A percentile compares a stretch with the other conserved stretches of the same genome.
phyloP scores from a whole-genome alignment of 2,797 vertebrate species.

The Pseudochaenichthys georgianus region DNA sequence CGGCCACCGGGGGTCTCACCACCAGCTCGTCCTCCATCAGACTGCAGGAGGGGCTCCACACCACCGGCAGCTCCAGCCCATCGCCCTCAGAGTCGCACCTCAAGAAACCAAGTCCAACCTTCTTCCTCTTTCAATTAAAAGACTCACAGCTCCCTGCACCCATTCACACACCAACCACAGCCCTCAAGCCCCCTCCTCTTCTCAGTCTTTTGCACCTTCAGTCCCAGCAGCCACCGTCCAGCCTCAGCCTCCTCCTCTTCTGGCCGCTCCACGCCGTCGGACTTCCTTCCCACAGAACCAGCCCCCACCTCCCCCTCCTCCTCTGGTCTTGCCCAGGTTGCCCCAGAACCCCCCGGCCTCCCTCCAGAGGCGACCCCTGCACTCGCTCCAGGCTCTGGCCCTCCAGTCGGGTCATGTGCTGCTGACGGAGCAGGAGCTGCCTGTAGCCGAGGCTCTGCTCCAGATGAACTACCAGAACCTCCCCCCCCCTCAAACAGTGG shows the following conservation, averaged over 20 bases:
- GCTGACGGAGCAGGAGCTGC: conserved; percentile 90
- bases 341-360: conserved; percentile 84
- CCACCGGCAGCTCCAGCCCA: conserved; percentile 91
- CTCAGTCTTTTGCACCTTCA: conserved; percentile 74
- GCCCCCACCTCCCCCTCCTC: conserved; percentile 81
- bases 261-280: conserved; percentile 76
- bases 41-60: conserved; percentile 62
- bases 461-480: conserved; percentile 90
- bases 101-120: conserved; percentile 82
- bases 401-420: conserved; percentile 89
- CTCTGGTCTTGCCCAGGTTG: conserved; percentile 81
- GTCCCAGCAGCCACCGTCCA: conserved; percentile 81
- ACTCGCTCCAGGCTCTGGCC: conserved; percentile 90
- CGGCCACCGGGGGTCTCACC: conserved; percentile 88
- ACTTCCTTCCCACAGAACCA: conserved; percentile 80
- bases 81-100: conserved; percentile 87
- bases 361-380: conserved; percentile 86
- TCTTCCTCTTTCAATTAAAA: conserved; percentile 86
- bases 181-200: conserved; percentile 20
- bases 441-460: conserved; percentile 89
- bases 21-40: conserved; percentile 91
- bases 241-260: conserved; percentile 86
- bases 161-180: conserved; percentile 62
- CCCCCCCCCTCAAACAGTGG: conserved; percentile 91
- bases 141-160: conserved; percentile 53